Base-by-base conservation (phyloP, 1,140 invertebrate genomes). In the Stenopsyche tienmushanensis region DNA sequence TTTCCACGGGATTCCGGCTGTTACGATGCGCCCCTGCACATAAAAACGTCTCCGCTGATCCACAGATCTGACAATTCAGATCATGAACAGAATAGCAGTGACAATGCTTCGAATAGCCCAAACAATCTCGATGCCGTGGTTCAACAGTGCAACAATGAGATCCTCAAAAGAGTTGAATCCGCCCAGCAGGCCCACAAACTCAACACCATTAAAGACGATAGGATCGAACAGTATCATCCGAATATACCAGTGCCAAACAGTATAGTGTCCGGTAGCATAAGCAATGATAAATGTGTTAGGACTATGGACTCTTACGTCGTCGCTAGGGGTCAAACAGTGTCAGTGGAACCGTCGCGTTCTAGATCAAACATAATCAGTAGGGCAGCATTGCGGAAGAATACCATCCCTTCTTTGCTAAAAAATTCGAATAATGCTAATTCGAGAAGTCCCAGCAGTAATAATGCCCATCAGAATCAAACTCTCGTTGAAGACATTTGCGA, bases 1-100 rank as follows among this genome's bases (percentile, higher is more conserved):
- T 90, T 90, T 77, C 88, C 88, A 3, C 82, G 90, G 13, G 90
- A 92, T 73, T 91, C 89, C 0, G 90, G 90, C 7, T 91, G 89
- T 72, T 91, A 90, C 71, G 89, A 90, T 84, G 86, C 72, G 80
- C 85, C 58, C 79, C 79, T 84, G 55, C 77, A 82, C 62, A 78
- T 83, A 34, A 71, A 80, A 18, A 77, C 82, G 64, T 78, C 81
- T 58, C 77, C 80, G 59, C 70, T 79, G 71, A 72, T 85, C 73
- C 71, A 85, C 74, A 65, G 83, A 78, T 77, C 82, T 58, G 15
- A 75, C 76, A 70, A 82, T 73, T 72, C 79, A 21, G 78, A 77
- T 64, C 80, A 82, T 62, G 77, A 80, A 41, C 77, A 76, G 24
- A 79, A 78, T 59, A 82, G 80, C 60, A 71, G 74, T 55, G 82